These are phyloP conservation scores for Timema podura DNA, from an alignment of 2,888 invertebrate genomes.

Conservation along the genomic window DNA sequence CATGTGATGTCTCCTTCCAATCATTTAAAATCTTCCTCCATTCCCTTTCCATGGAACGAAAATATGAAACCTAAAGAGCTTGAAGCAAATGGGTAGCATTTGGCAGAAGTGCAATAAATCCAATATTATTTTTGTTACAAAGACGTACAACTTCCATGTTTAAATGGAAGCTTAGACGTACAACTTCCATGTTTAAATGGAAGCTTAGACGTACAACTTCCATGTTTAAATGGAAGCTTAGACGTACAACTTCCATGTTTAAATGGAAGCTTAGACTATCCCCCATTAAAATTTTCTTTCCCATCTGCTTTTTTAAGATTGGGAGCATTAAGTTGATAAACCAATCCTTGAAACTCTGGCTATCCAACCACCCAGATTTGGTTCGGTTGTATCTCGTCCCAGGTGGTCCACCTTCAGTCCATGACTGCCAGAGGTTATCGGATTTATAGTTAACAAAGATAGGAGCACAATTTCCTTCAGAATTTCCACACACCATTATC, in stretches of 20 bases:
- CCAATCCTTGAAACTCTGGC: background rate
- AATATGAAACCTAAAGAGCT: background rate
- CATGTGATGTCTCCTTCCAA: background rate
- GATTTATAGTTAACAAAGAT: background rate
- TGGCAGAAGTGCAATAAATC: background rate
- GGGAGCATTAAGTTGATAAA: background rate
- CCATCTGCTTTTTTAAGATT: background rate
- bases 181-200: no score
- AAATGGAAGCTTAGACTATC: background rate
- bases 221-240: constrained; percentile 5
- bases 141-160: no score
- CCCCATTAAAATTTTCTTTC: background rate
- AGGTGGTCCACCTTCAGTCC: background rate
- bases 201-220: background rate
- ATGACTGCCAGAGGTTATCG: background rate
- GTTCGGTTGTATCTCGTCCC: background rate
- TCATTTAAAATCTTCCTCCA: constrained; percentile 2
- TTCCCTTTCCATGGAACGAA: background rate
- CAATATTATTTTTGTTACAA: background rate
- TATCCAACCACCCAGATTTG: background rate
- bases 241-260: background rate
- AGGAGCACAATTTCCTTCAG: background rate
- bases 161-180: no score
- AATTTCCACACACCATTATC: background rate
- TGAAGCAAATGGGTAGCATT: background rate